Conservation (phyloP, 37 sponge, comb jelly and placozoan genomes). For the Lycopodina hypogea region DNA sequence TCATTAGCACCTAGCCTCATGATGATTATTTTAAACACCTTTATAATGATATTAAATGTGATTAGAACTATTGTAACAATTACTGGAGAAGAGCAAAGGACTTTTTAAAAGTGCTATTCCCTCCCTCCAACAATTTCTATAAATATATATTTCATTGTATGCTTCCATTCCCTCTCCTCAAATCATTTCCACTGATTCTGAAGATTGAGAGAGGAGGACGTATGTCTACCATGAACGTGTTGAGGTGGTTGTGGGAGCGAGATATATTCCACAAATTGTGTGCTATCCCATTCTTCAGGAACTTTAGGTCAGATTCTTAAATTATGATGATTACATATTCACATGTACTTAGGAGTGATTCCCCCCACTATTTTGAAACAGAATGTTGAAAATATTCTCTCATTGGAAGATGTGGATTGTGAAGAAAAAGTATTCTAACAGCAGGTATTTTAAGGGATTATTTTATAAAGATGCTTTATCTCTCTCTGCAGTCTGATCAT, state of each 20-base stretch:
- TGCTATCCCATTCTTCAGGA: conserved; percentile 24
- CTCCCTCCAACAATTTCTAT: too few relatives aligned
- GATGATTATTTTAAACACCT: too few relatives aligned
- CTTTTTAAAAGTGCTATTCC: background rate
- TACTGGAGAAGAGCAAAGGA: too few relatives aligned
- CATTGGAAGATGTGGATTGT: conserved; percentile 27
- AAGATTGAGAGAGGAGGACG: conserved; percentile 14
- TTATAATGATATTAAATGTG: too few relatives aligned
- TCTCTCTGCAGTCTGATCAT: too few relatives aligned
- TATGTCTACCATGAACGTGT: conserved; percentile 19
- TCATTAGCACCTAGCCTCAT: too few relatives aligned
- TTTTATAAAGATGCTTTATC: too few relatives aligned
- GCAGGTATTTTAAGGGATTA: background rate
- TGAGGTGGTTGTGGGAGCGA: conserved; percentile 56
- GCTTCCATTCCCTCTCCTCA: background rate
- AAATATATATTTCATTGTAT: background rate
- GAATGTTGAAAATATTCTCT: conserved; percentile 30
- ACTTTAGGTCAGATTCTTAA: conserved; percentile 23
- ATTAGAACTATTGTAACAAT: too few relatives aligned
- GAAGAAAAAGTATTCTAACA: background rate
- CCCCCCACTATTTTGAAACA: background rate
- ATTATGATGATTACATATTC: background rate
- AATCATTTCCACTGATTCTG: background rate
- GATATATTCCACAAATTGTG: conserved; percentile 26
- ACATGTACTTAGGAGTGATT: background rate